A percentile compares a stretch with the other conserved stretches of the same genome.
These are phyloP conservation scores for Leptogaster cylindrica DNA, from an alignment of 2,888 invertebrate genomes.

Conservation along the genomic window DNA sequence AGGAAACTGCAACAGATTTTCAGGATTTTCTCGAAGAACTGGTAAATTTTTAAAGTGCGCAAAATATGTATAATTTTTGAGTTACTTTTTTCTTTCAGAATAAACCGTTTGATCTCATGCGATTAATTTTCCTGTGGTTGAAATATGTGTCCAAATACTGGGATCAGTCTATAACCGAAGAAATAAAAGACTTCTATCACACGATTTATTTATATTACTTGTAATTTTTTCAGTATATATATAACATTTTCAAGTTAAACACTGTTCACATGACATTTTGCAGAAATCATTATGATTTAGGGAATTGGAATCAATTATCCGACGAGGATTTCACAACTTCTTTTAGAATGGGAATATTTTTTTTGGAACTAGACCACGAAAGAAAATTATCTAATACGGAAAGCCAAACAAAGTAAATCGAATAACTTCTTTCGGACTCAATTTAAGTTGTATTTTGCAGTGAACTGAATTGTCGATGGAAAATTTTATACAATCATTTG, in stretches of 20 bases:
- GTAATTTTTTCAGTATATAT: no score
- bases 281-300: slow-evolving; percentile 52
- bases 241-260: neutral
- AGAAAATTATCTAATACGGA: slow-evolving; percentile 42
- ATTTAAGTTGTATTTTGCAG: slow-evolving; percentile 39
- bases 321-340: slow-evolving; percentile 51
- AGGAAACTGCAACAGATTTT: slow-evolving; percentile 50
- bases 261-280: slow-evolving; percentile 1
- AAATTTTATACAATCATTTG: slow-evolving; percentile 49
- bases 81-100: slow-evolving; percentile 38
- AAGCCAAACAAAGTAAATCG: slow-evolving; percentile 45
- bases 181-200: slow-evolving; percentile 51
- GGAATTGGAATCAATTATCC: slow-evolving; percentile 52
- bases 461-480: slow-evolving; percentile 49
- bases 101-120: slow-evolving; percentile 53
- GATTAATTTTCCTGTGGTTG: slow-evolving; percentile 53
- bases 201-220: slow-evolving; percentile 52
- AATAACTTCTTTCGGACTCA: neutral
- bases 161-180: slow-evolving; percentile 50
- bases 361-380: slow-evolving; percentile 53
- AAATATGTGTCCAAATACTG: slow-evolving; percentile 53
- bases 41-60: slow-evolving; percentile 28
- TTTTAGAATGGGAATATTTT: slow-evolving; percentile 52
- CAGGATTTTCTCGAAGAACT: slow-evolving; percentile 50
- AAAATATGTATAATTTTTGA: slow-evolving; percentile 4